These are phyloP conservation scores for Chrysocyon brachyurus DNA, from an alignment of 2,797 vertebrate genomes.

Conservation along the genomic window DNA sequence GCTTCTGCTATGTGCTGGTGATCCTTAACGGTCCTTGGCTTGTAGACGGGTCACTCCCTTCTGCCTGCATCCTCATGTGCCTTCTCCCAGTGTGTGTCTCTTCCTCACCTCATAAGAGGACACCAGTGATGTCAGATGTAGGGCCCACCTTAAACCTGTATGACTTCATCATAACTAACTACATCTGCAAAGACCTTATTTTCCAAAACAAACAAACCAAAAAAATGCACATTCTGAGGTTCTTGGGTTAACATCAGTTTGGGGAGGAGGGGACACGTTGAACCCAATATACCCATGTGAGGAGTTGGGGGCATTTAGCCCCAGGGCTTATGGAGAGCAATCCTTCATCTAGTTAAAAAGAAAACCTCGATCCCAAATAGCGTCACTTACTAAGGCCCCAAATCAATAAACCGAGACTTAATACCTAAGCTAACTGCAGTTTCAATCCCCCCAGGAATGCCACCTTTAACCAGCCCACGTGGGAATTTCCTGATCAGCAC, in stretches of 20 bases:
- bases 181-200: background rate
- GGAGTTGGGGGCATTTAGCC: background rate
- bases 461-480: background rate
- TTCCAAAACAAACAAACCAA: background rate
- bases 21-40: accelerated
- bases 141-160: no score
- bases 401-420: background rate
- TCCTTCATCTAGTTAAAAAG: background rate
- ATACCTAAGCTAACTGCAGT: background rate
- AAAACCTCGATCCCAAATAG: background rate
- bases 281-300: background rate
- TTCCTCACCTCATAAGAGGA: background rate
- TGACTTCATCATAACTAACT: background rate
- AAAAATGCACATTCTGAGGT: background rate
- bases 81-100: background rate
- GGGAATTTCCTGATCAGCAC: background rate
- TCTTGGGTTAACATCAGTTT: background rate
- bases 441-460: background rate
- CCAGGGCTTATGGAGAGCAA: background rate
- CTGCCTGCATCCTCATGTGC: accelerated
- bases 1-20: background rate
- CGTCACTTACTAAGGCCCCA: background rate
- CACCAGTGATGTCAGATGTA: no score
- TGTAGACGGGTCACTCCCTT: accelerated
- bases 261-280: background rate